Percentiles rank a stretch among this genome's conserved stretches.
Conservation (phyloP, 2,797 vertebrate genomes). For the Loriculus beryllinus region DNA sequence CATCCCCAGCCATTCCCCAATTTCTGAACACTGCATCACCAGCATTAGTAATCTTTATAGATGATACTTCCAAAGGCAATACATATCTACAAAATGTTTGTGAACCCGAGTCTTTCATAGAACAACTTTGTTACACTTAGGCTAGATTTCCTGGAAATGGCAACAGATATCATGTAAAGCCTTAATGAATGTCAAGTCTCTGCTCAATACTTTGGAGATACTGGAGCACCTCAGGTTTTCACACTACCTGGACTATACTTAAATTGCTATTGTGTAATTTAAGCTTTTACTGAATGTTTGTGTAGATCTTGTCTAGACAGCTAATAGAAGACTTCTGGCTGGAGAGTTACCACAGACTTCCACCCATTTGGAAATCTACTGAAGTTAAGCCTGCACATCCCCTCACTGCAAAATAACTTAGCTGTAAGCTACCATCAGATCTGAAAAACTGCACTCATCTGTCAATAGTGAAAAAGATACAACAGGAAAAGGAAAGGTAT, state of each 20-base stretch:
- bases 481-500: neutral
- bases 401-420: neutral
- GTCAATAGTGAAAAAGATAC: neutral
- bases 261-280: neutral
- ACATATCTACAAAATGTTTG: neutral
- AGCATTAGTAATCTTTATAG: neutral
- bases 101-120: neutral
- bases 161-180: neutral
- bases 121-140: neutral
- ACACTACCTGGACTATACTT: neutral
- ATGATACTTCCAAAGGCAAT: neutral
- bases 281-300: neutral
- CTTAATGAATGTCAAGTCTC: neutral
- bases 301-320: neutral
- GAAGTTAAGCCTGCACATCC: neutral
- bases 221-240: neutral
- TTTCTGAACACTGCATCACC: neutral
- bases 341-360: neutral
- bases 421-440: neutral
- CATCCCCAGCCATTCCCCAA: neutral
- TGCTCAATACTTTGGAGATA: neutral
- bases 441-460: neutral
- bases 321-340: neutral
- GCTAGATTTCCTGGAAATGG: neutral
- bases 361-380: neutral